Conservation (phyloP, 2,797 vertebrate genomes). For the Margarornis squamiger region DNA sequence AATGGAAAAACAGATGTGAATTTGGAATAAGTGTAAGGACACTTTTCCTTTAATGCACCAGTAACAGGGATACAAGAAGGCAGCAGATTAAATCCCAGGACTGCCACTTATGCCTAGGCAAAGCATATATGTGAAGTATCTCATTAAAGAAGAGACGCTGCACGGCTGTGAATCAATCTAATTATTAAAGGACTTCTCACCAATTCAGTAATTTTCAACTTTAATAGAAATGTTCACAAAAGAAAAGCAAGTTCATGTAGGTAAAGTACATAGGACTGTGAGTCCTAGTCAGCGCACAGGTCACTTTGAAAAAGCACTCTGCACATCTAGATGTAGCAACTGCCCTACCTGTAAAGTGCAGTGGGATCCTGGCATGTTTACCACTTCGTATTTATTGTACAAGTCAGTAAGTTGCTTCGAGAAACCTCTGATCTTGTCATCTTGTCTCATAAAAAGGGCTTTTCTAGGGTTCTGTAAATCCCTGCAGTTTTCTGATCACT, state of each 20-base stretch:
- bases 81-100: neutral
- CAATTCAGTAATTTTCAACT: neutral
- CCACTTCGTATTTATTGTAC: neutral
- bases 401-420: neutral
- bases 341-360: neutral
- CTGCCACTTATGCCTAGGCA: neutral
- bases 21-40: neutral
- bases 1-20: slow-evolving; percentile 40
- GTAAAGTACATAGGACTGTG: neutral
- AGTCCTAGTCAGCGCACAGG: neutral
- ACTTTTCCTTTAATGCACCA: neutral
- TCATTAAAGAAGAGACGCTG: neutral
- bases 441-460: neutral
- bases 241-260: neutral
- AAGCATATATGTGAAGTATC: neutral
- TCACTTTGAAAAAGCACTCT: neutral
- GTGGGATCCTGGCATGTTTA: neutral
- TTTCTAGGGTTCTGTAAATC: neutral
- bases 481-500: neutral
- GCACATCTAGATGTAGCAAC: neutral
- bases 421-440: neutral
- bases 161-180: accelerated
- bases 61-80: neutral
- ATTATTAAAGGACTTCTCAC: neutral
- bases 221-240: neutral